Percentiles rank a stretch among this genome's conserved stretches.
These are phyloP conservation scores for Strigamia transsilvanica DNA, from an alignment of 2,888 invertebrate species.

Conservation along the genomic window DNA sequence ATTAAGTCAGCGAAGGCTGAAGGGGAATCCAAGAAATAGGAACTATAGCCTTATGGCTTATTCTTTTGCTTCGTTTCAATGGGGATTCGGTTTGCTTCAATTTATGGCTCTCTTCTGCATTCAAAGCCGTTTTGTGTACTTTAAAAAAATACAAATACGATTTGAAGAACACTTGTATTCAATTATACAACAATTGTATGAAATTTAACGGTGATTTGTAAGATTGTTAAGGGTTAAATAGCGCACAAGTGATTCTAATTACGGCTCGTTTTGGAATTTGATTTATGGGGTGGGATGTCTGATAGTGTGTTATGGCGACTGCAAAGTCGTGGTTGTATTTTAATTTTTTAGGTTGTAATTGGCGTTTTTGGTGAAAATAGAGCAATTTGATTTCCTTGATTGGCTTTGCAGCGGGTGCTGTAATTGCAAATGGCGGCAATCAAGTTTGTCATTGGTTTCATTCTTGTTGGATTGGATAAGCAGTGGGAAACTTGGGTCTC, in stretches of 20 bases:
- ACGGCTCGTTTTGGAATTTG: background rate
- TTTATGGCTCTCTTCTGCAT: background rate
- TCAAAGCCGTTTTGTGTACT: background rate
- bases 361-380: too few species aligned
- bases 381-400: too few species aligned
- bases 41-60: background rate
- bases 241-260: conserved; percentile 4
- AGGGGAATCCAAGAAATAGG: background rate
- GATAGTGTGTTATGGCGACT: background rate
- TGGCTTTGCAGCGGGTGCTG: too few species aligned
- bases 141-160: too few species aligned
- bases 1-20: background rate
- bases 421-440: too few species aligned
- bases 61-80: background rate
- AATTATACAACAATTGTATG: background rate
- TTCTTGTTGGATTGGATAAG: too few species aligned
- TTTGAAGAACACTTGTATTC: background rate
- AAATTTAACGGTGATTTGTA: conserved; percentile 15
- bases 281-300: background rate
- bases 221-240: conserved; percentile 7
- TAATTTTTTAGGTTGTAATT: too few species aligned
- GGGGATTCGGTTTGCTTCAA: background rate
- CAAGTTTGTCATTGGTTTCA: too few species aligned
- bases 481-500: too few species aligned
- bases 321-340: too few species aligned